A percentile compares a stretch with the other conserved stretches of the same genome.
phyloP scores from a whole-genome alignment of 2,888 invertebrate species.

The Troides helena region DNA sequence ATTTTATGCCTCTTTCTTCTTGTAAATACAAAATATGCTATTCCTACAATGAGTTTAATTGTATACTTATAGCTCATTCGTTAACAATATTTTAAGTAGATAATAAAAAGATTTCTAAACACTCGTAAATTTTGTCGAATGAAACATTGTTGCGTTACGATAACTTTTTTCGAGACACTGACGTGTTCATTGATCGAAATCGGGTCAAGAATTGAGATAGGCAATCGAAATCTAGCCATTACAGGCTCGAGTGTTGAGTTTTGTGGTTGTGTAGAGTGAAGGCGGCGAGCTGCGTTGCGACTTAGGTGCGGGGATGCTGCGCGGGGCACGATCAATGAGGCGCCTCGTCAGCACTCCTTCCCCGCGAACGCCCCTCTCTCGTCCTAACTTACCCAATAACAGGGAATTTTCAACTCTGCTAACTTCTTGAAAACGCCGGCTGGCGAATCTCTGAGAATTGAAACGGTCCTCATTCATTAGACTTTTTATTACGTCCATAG shows the following conservation, averaged over 20 bases:
- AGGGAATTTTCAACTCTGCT: conserved; percentile 54
- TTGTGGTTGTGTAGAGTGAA: conserved; percentile 56
- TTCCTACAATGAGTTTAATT: not conserved
- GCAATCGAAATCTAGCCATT: conserved; percentile 51
- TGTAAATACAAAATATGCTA: not conserved
- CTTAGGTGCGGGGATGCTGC: conserved; percentile 61
- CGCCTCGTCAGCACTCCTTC: conserved; percentile 48
- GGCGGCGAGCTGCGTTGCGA: conserved; percentile 52
- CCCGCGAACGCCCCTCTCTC: conserved; percentile 37
- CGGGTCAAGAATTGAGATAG: conserved; percentile 43
- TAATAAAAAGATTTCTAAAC: not conserved
- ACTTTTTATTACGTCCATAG: not conserved
- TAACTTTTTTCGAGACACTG: conserved; percentile 24
- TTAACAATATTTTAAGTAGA: too few relatives aligned
- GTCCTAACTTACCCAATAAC: conserved; percentile 52
- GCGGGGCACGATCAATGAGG: conserved; percentile 75
- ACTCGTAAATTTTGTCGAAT: not conserved
- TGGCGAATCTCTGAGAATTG: conserved; percentile 16
- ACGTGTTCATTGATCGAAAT: conserved; percentile 31
- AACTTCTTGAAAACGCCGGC: conserved; percentile 34
- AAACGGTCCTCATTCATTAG: conserved; percentile 9
- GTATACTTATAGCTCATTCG: not conserved
- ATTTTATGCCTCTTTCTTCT: not conserved
- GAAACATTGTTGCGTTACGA: conserved; percentile 18
- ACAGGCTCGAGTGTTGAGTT: conserved; percentile 53